Conservation (phyloP, 2,888 invertebrate species). For the Ephialtes manifestator region DNA sequence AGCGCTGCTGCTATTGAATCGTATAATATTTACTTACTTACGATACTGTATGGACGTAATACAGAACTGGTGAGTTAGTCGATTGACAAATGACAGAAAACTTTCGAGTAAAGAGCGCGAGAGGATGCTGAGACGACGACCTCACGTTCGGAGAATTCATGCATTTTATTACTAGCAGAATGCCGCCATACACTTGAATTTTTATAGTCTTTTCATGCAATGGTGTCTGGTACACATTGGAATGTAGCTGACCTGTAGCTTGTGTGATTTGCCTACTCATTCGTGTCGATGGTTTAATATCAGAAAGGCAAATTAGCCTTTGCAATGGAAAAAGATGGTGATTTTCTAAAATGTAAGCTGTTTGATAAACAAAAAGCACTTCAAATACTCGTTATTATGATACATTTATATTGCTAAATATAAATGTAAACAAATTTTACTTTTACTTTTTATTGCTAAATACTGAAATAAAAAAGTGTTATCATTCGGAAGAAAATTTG, state of each 20-base stretch:
- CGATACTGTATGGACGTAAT: constrained; percentile 15
- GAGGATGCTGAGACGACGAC: neutral
- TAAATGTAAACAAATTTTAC: too few species aligned
- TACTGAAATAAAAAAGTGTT: neutral
- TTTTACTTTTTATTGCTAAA: too few species aligned
- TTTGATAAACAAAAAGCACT: too few species aligned
- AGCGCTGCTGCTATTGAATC: constrained; percentile 58
- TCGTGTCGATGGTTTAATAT: constrained; percentile 11
- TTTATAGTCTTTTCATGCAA: constrained; percentile 31
- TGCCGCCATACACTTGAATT: constrained; percentile 6
- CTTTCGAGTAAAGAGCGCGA: neutral
- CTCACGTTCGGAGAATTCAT: neutral
- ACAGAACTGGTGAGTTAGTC: constrained; percentile 18
- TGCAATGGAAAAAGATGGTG: too few species aligned
- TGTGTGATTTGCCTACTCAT: constrained; percentile 39
- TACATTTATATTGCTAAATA: neutral
- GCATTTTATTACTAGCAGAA: constrained; percentile 8
- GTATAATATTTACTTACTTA: constrained; percentile 46
- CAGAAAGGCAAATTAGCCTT: neutral
- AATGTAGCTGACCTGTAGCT: constrained; percentile 44
- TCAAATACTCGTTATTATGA: neutral
- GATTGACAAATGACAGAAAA: constrained; percentile 6
- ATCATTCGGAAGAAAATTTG: neutral
- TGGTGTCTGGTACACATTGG: constrained; percentile 38
- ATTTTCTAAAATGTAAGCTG: too few species aligned